Percentiles rank a stretch among this genome's conserved stretches.
Conservation (phyloP, 2,797 vertebrate species). For the Phoeniculus purpureus region DNA sequence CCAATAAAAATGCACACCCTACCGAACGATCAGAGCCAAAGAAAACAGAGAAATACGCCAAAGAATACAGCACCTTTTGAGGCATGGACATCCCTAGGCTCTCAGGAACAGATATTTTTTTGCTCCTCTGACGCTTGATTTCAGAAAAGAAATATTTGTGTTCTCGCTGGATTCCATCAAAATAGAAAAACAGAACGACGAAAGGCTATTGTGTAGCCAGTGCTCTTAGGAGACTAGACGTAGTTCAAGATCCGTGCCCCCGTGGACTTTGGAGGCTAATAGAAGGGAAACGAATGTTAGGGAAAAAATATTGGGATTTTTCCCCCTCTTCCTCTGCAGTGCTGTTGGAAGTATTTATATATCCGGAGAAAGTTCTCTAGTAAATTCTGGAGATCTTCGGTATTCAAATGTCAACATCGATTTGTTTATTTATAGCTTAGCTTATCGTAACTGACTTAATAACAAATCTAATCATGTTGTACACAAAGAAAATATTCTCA, state of each 20-base stretch:
- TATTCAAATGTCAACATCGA: conserved; percentile 83
- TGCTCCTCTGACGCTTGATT: conserved; percentile 18
- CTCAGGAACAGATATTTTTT: neutral
- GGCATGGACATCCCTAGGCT: conserved; percentile 32
- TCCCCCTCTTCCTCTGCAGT: conserved; percentile 36
- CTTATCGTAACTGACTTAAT: conserved; percentile 79
- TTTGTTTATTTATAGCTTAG: conserved; percentile 84
- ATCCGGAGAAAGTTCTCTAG: conserved; percentile 76
- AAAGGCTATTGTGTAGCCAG: conserved; percentile 2
- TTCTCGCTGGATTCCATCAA: conserved; percentile 60
- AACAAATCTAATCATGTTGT: conserved; percentile 82
- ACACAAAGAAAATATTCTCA: conserved; percentile 72
- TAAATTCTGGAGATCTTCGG: conserved; percentile 78
- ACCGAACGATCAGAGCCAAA: conserved; percentile 46
- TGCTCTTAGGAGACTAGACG: neutral
- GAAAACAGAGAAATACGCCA: conserved; percentile 53
- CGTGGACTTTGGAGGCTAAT: conserved; percentile 14
- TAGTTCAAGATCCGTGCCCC: conserved; percentile 42
- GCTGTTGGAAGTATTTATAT: conserved; percentile 73
- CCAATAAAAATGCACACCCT: conserved; percentile 61
- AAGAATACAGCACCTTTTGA: conserved; percentile 53
- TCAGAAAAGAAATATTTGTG: conserved; percentile 58
- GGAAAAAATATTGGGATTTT: conserved; percentile 57
- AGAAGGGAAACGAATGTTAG: conserved; percentile 45
- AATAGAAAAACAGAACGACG: conserved; percentile 31